Evolutionary conservation across 2,113 vertebrate species (phyloP), one percentile per base, ranked within the genome.

Genomic region (Oncorhynchus kisutch): DNA sequence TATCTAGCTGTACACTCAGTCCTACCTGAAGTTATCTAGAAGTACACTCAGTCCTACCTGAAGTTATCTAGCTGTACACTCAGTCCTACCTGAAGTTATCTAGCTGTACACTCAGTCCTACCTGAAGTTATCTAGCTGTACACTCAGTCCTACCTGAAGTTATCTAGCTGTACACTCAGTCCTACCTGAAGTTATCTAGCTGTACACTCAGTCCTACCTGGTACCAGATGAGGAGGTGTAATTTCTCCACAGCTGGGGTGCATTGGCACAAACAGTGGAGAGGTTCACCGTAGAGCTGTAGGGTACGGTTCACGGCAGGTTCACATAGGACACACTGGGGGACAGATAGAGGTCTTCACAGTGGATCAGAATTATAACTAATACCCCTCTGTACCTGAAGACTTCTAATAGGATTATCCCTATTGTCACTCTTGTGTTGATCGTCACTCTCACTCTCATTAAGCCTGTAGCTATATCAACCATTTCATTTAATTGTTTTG

Each of bases 371-470:
- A 92, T 96, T 96, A 97, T 94, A 92, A 92, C 88, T 96, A 97
- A 96, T 94, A 94, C 39, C 9, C 9, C 39, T 2, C 39, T 45
- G 39, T 9, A 45, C 94, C 92, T 82, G 73, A 91, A 92, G 93
- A 78, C 88, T 87, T 84, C 88, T 97, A 97, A 99, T 96, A 93
- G 93, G 97, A 95, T 99, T 97, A 93, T 73, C 68, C 84, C 72
- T 82, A 88, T 90, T 9, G 88, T 89, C 82, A 80, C 34, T 34
- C 34, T 34, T 7, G 34, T 34, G 34, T 34, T 34, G 34, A 34
- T 3, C 31, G 65, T 76, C 88, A 90, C 90, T 94, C 90, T 91
- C 85, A 86, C 86, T 88, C 84, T 67, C 82, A 84, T 84, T 84
- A 74, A 45, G 9, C 39, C 39, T 45, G 3, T 59, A 76, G 72